phyloP scores from a whole-genome alignment of 2,113 vertebrate species.

The Oriolus oriolus region DNA sequence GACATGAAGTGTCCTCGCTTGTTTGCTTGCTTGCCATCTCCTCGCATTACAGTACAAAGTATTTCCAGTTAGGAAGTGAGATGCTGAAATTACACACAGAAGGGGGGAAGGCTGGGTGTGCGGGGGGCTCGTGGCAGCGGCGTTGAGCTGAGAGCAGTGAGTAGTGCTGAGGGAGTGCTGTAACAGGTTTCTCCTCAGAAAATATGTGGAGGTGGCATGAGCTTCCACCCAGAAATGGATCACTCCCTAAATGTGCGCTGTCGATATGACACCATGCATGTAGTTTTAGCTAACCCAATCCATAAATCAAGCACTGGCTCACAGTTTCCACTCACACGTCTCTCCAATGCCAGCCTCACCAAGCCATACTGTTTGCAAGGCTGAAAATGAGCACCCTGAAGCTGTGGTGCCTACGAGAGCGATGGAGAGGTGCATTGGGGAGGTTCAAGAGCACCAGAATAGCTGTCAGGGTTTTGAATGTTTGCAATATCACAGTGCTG shows the following conservation, averaged over 20 bases:
- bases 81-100: not conserved
- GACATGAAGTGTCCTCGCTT: not conserved
- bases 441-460: not conserved
- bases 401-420: not conserved
- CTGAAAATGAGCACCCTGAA: not conserved
- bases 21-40: not conserved
- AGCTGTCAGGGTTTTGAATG: not conserved
- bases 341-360: not conserved
- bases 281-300: not conserved
- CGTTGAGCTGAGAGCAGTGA: not conserved
- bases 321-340: not conserved
- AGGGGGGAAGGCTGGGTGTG: not conserved
- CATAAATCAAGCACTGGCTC: not conserved
- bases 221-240: not conserved
- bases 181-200: not conserved
- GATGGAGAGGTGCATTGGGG: not conserved
- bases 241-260: not conserved
- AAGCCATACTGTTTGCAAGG: not conserved
- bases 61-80: not conserved
- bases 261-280: not conserved
- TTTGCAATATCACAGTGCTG: not conserved
- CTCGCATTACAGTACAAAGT: not conserved
- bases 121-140: rapidly evolving
- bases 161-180: not conserved
- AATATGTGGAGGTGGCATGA: not conserved